Base-by-base conservation (phyloP, 1,140 invertebrate genomes). In the Anastrepha obliqua region DNA sequence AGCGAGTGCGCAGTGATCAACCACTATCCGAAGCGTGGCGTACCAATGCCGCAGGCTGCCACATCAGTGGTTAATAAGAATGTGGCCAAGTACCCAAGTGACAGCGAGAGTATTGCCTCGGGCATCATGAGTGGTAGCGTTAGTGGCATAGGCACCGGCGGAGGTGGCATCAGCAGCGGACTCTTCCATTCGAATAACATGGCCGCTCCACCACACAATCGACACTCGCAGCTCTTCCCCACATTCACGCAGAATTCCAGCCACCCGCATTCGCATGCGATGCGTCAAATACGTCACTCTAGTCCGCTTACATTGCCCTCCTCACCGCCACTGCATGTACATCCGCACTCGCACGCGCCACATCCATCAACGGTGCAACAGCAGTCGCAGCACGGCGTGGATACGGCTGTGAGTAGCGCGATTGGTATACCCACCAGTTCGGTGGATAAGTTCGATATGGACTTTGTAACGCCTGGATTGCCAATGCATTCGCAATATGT, bases 31-130 rank as follows among this genome's bases (percentile, higher is more conserved):
- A 92, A 91, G 60, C 89, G 91, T 0, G 89, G 88, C 60, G 89
- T 90, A 60, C 89, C 91, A 29, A 90, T 92, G 90, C 90, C 90
- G 58, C 89, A 90, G 88, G 88, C 89, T 8, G 86, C 65, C 29
- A 94, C 94, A 89, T 93, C 91, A 13, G 92, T 94, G 9, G 93
- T 93, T 2, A 92, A 93, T 1, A 95, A 95, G 91, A 94, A 94
- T 81, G 94, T 95, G 3, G 94, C 94, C 87, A 95, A 95, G 89
- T 95, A 95, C 90, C 94, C 94, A 7, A 95, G 95, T 59, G 95
- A 95, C 86, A 95, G 95, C 87, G 95, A 95, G 88, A 95, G 95
- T 90, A 94, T 95, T 87, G 95, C 94, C 0, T 95, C 94, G 0
- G 95, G 95, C 13, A 91, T 91, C 2, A 89, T 92, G 42, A 89